These are phyloP conservation scores for Megaleporinus macrocephalus DNA, from an alignment of 2,113 vertebrate species.

Conservation along the genomic window DNA sequence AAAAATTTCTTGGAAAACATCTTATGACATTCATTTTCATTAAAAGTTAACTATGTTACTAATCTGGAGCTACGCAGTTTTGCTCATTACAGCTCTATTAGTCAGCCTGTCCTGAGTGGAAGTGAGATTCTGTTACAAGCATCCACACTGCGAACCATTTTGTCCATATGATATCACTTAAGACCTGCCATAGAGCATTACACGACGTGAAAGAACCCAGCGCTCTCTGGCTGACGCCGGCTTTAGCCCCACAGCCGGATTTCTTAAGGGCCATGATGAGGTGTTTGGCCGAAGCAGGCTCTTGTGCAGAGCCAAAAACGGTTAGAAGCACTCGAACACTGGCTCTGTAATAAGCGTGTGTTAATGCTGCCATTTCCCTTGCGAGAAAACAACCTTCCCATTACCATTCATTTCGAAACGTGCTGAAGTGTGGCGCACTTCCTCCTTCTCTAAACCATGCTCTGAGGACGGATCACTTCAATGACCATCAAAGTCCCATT, in stretches of 20 bases:
- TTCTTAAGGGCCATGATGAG: conserved; percentile 37
- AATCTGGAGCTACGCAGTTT: too few species aligned
- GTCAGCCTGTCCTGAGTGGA: neutral
- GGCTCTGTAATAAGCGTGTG: conserved; percentile 29
- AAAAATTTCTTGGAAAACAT: too few species aligned
- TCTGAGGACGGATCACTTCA: neutral
- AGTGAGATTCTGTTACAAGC: neutral
- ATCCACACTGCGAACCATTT: neutral
- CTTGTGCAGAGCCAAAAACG: conserved; percentile 41
- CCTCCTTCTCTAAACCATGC: neutral
- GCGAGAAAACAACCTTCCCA: conserved; percentile 32
- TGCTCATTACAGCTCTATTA: neutral
- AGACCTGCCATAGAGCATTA: neutral
- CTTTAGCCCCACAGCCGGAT: conserved; percentile 15
- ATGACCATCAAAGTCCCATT: neutral
- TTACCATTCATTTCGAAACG: neutral
- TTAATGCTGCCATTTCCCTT: conserved; percentile 45
- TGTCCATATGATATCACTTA: neutral
- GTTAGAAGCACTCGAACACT: conserved; percentile 13
- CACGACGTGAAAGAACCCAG: conserved; percentile 8
- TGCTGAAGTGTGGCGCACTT: neutral
- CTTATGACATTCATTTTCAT: too few species aligned
- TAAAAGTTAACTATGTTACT: too few species aligned
- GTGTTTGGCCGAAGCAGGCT: conserved; percentile 47
- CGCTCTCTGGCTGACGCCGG: conserved; percentile 38